Percentiles rank a stretch among this genome's conserved stretches.
Conservation (phyloP, 2,113 vertebrate species). For the Amblyopsis rosae region DNA sequence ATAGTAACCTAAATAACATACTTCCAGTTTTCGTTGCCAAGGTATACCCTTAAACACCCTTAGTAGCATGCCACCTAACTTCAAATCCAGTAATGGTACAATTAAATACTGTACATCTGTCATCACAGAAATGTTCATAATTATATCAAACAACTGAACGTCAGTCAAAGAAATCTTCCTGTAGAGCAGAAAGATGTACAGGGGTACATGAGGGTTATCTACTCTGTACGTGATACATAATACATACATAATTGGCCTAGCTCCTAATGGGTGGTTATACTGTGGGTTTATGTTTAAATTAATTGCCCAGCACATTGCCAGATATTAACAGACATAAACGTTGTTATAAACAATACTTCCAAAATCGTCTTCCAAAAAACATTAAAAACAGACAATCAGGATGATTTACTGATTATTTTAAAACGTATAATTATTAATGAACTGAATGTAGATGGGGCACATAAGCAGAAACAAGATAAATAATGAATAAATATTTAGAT, state of each 20-base stretch:
- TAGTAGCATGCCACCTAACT: conserved; percentile 60
- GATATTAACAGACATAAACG: conserved; percentile 50
- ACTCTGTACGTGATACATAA: conserved; percentile 59
- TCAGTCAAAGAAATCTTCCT: conserved; percentile 77
- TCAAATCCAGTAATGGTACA: conserved; percentile 56
- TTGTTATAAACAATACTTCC: conserved; percentile 34
- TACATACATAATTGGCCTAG: conserved; percentile 26
- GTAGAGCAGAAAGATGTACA: conserved; percentile 66
- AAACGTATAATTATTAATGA: conserved; percentile 8
- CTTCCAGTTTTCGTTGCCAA: conserved; percentile 34
- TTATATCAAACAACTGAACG: conserved; percentile 77
- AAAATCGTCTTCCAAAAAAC: conserved; percentile 20
- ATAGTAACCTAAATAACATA: conserved; percentile 24
- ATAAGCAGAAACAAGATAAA: conserved; percentile 16
- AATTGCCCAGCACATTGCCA: conserved; percentile 61
- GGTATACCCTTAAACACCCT: conserved; percentile 56
- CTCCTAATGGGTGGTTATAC: conserved; percentile 24
- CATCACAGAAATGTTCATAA: conserved; percentile 72
- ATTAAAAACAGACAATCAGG: conserved; percentile 50
- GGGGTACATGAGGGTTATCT: conserved; percentile 31
- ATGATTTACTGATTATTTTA: conserved; percentile 20
- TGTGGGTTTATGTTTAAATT: conserved; percentile 35
- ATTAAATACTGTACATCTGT: conserved; percentile 73
- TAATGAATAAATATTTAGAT: conserved; percentile 10
- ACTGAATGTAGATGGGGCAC: conserved; percentile 1